A percentile compares a stretch with the other conserved stretches of the same genome.
Evolutionary conservation across 2,888 invertebrate species (phyloP).

Genomic region (Spatulosminthurus flaviceps): DNA sequence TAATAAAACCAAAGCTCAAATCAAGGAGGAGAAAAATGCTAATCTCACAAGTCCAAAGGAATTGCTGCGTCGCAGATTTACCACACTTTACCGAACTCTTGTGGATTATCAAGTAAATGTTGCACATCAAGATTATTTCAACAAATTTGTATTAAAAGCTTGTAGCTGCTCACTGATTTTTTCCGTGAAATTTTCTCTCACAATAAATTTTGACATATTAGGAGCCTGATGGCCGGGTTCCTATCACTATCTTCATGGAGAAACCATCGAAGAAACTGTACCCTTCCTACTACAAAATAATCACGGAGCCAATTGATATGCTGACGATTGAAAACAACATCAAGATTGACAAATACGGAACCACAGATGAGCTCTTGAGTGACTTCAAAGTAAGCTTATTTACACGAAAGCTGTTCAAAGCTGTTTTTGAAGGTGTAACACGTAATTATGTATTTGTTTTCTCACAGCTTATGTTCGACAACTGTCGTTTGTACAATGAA

Average conservation of each 20-base stretch:
- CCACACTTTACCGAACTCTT: conserved; percentile 80
- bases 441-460: conserved; percentile 9
- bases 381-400: conserved; percentile 70
- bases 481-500: conserved; percentile 97
- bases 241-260: conserved; percentile 93
- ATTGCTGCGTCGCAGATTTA: conserved; percentile 78
- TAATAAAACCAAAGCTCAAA: conserved; percentile 6
- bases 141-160: too few species aligned
- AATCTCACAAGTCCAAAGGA: conserved; percentile 47
- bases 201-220: too few species aligned
- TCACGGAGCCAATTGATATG: conserved; percentile 94
- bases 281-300: conserved; percentile 94
- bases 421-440: neutral
- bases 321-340: conserved; percentile 91
- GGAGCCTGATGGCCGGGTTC: conserved; percentile 77
- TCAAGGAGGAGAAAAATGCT: conserved; percentile 67
- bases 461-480: conserved; percentile 89
- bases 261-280: conserved; percentile 94
- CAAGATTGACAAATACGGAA: conserved; percentile 74
- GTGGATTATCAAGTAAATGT: conserved; percentile 75
- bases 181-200: too few species aligned
- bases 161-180: too few species aligned
- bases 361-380: conserved; percentile 71
- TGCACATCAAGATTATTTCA: too few species aligned
- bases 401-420: neutral